phyloP scores from a whole-genome alignment of 2,113 vertebrate genomes.

The Carettochelys insculpta region DNA sequence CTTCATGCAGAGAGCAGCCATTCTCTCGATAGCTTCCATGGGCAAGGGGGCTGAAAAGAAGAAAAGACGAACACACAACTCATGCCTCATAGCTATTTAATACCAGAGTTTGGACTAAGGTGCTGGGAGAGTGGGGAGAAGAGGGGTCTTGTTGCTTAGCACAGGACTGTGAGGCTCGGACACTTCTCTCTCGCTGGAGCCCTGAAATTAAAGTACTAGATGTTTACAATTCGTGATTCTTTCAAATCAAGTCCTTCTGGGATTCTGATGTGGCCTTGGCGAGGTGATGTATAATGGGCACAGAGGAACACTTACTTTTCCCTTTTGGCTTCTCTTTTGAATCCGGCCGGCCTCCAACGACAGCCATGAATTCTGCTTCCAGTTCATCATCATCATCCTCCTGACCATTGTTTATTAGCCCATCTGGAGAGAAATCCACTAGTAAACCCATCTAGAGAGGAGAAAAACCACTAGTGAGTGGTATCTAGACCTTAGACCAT shows the following conservation, averaged over 20 bases:
- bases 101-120: fast-evolving
- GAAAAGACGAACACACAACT: background rate
- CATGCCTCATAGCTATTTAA: fast-evolving
- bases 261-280: background rate
- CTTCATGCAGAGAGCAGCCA: slow-evolving; percentile 91
- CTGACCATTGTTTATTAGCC: slow-evolving; percentile 70
- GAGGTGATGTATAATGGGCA: too few species aligned
- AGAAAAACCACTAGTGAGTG: background rate
- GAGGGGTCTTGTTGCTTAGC: background rate
- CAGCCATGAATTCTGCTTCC: slow-evolving; percentile 86
- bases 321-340: slow-evolving; percentile 77
- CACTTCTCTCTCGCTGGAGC: background rate
- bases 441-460: slow-evolving; percentile 85
- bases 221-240: background rate
- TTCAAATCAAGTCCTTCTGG: background rate
- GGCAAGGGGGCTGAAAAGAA: slow-evolving; percentile 79
- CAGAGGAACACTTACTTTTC: slow-evolving; percentile 64
- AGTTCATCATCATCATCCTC: slow-evolving; percentile 83
- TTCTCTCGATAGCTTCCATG: slow-evolving; percentile 89
- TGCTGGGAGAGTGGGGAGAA: background rate
- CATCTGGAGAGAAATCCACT: slow-evolving; percentile 81
- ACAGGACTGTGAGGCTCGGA: background rate
- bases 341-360: slow-evolving; percentile 80
- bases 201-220: background rate
- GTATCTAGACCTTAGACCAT: background rate